A percentile compares a stretch with the other conserved stretches of the same genome.
Evolutionary conservation across 2,797 vertebrate species (phyloP).

Genomic region (Aeoliscus strigatus): DNA sequence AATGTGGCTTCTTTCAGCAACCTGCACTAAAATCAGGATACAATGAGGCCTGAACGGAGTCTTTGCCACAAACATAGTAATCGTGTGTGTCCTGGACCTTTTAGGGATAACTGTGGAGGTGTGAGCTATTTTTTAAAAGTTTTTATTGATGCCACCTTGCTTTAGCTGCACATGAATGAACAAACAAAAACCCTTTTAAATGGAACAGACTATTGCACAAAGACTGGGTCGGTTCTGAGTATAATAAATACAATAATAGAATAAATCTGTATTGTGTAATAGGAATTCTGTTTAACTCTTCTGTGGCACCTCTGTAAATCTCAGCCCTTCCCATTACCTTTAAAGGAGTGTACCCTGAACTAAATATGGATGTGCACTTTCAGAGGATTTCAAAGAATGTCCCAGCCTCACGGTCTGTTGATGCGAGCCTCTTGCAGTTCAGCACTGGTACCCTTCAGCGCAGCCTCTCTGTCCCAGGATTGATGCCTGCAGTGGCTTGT

Average conservation of each 20-base stretch:
- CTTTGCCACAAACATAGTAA: no score
- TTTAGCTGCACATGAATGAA: no score
- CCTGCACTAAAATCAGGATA: no score
- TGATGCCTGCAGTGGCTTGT: constrained; percentile 53
- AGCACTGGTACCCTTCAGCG: constrained; percentile 59
- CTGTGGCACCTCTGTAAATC: constrained; percentile 67
- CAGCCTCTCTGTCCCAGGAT: constrained; percentile 47
- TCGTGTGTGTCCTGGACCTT: no score
- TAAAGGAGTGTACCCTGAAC: constrained; percentile 92
- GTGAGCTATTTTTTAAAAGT: no score
- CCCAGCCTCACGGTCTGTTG: constrained; percentile 84
- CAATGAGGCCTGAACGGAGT: no score
- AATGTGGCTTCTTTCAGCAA: no score
- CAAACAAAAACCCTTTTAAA: no score
- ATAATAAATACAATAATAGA: no score
- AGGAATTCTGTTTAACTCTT: constrained; percentile 59
- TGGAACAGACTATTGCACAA: constrained; percentile 8
- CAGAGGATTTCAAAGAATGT: constrained; percentile 96
- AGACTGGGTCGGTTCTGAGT: constrained; percentile 11
- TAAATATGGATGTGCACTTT: constrained; percentile 98
- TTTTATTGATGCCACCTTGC: no score
- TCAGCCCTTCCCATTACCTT: constrained; percentile 87
- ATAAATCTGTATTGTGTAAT: constrained; percentile 55
- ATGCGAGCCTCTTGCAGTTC: constrained; percentile 66
- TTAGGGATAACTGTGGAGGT: no score